A percentile compares a stretch with the other conserved stretches of the same genome.
Evolutionary conservation across 2,888 invertebrate genomes (phyloP).

Genomic region (Cantharis flavilabris): DNA sequence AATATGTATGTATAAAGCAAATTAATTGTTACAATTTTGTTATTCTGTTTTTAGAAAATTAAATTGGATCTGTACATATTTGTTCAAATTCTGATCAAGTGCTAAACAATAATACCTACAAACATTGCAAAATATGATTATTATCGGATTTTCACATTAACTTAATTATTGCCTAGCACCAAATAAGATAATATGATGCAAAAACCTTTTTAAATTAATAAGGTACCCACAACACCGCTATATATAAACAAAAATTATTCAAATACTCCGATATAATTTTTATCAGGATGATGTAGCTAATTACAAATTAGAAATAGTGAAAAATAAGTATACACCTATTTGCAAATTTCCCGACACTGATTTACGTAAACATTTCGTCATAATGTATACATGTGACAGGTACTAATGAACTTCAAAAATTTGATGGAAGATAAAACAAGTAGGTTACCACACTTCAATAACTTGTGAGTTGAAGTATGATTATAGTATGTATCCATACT

Average conservation of each 20-base stretch:
- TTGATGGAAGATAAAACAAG: background rate
- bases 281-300: background rate
- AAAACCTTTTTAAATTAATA: background rate
- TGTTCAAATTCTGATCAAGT: background rate
- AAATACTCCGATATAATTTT: background rate
- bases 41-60: background rate
- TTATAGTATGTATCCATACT: background rate
- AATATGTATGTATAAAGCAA: too few species aligned
- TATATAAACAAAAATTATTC: background rate
- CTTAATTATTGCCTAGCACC: background rate
- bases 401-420: background rate
- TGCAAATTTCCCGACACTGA: background rate
- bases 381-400: background rate
- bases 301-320: background rate
- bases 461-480: background rate
- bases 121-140: background rate
- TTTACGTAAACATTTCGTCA: background rate
- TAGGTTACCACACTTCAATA: background rate
- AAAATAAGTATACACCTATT: background rate
- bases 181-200: background rate
- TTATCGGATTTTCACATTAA: background rate
- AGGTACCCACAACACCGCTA: background rate
- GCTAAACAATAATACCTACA: background rate
- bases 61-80: background rate
- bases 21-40: background rate